Percentiles rank a stretch among this genome's conserved stretches.
phyloP scores from a whole-genome alignment of 2,888 invertebrate genomes.

The Branchipolynoe longqiensis region DNA sequence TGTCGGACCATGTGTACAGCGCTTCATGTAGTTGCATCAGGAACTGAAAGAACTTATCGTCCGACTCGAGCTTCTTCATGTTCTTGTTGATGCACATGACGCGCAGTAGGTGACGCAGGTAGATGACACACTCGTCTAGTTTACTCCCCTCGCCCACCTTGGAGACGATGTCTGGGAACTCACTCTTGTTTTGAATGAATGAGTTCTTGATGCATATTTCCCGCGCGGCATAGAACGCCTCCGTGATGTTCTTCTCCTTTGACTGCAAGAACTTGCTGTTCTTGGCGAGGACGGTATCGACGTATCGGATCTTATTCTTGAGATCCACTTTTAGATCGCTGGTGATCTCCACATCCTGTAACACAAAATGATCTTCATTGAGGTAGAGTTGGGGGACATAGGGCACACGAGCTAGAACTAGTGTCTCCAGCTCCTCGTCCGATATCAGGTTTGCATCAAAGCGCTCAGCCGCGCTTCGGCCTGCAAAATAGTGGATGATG shows the following conservation, averaged over 20 bases:
- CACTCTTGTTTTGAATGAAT: conserved; percentile 64
- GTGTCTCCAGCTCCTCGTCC: conserved; percentile 66
- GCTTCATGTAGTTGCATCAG: conserved; percentile 66
- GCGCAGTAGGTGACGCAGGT: conserved; percentile 67
- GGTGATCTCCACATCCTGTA: conserved; percentile 65
- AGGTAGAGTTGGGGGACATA: conserved; percentile 67
- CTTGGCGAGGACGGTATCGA: conserved; percentile 67
- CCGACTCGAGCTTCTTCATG: conserved; percentile 65
- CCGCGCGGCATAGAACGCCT: conserved; percentile 66
- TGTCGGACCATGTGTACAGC: conserved; percentile 63
- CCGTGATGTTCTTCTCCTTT: conserved; percentile 64
- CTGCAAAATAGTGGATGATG: conserved; percentile 67
- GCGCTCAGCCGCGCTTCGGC: conserved; percentile 60
- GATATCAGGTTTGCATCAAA: conserved; percentile 61
- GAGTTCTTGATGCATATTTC: conserved; percentile 66
- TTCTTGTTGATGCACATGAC: conserved; percentile 65
- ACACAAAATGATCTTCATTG: conserved; percentile 66
- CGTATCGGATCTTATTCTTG: conserved; percentile 67
- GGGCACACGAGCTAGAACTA: conserved; percentile 66
- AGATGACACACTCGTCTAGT: conserved; percentile 63
- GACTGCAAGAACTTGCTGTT: conserved; percentile 61
- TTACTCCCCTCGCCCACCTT: conserved; percentile 62
- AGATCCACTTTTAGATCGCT: conserved; percentile 65
- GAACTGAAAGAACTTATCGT: conserved; percentile 67
- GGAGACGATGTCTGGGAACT: conserved; percentile 66